These are phyloP conservation scores for Drosophila trapezifrons DNA, from an alignment of 1,140 invertebrate species.

Conservation along the genomic window DNA sequence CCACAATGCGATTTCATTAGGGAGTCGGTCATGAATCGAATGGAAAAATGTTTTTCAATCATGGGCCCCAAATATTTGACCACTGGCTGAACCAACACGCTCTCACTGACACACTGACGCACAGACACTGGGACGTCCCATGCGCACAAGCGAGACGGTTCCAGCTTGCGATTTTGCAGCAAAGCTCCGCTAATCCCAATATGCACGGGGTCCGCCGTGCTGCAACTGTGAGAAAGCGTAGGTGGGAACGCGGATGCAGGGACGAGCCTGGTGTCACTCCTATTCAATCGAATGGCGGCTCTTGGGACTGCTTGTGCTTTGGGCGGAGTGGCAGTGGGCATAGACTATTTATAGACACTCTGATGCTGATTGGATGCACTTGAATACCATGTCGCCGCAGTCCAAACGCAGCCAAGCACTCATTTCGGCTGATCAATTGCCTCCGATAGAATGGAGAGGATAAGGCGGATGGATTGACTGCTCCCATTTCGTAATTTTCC, in stretches of 20 bases:
- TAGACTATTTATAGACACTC: constrained; percentile 57
- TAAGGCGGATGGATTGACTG: constrained; percentile 38
- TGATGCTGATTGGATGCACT: constrained; percentile 55
- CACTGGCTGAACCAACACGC: constrained; percentile 51
- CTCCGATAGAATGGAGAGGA: constrained; percentile 36
- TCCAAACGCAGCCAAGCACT: constrained; percentile 30
- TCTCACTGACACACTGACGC: constrained; percentile 1
- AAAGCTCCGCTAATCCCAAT: constrained; percentile 5
- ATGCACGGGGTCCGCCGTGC: background rate
- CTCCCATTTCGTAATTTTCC: constrained; percentile 59
- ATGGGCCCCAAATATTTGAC: constrained; percentile 57
- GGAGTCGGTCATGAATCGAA: constrained; percentile 51
- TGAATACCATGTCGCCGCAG: constrained; percentile 39
- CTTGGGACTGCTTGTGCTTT: background rate
- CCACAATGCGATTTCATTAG: constrained; percentile 59
- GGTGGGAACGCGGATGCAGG: constrained; percentile 5
- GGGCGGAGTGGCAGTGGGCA: constrained; percentile 7
- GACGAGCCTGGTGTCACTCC: constrained; percentile 40
- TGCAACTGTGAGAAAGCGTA: constrained; percentile 7
- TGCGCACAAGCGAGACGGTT: constrained; percentile 29
- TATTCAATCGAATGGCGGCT: constrained; percentile 53
- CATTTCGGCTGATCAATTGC: constrained; percentile 72
- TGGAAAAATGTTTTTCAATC: constrained; percentile 59
- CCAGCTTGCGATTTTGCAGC: constrained; percentile 20
- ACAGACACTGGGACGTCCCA: constrained; percentile 1